These are phyloP conservation scores for Eupelmus urozonus DNA, from an alignment of 2,888 invertebrate species.

Conservation along the genomic window DNA sequence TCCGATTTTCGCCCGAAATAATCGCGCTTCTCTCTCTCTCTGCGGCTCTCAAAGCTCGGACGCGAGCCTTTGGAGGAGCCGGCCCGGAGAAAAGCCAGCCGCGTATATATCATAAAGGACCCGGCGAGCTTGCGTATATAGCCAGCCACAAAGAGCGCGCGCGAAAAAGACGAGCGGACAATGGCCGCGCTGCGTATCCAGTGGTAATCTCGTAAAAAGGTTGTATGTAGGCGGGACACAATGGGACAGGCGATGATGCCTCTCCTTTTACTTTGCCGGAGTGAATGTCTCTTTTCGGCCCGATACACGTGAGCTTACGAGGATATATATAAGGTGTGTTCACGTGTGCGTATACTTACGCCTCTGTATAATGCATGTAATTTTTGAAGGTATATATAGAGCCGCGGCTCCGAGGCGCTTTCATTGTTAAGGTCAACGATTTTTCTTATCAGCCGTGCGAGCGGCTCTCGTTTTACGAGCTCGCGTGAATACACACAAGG, in stretches of 20 bases:
- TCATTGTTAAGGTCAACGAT: conserved; percentile 44
- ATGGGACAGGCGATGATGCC: conserved; percentile 23
- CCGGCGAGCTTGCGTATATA: too few relatives aligned
- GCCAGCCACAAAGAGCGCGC: too few relatives aligned
- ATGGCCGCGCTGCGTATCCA: conserved; percentile 20
- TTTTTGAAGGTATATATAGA: neutral
- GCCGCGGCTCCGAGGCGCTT: neutral
- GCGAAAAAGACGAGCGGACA: too few relatives aligned
- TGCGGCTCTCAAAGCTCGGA: too few relatives aligned
- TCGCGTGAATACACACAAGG: too few relatives aligned
- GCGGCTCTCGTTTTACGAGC: too few relatives aligned
- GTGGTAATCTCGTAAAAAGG: conserved; percentile 39
- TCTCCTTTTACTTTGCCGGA: neutral
- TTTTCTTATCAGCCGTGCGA: conserved; percentile 34
- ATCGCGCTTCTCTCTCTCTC: too few relatives aligned
- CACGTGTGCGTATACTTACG: neutral
- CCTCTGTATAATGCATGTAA: neutral
- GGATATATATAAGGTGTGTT: neutral
- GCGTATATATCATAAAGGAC: too few relatives aligned
- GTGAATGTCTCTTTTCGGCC: neutral
- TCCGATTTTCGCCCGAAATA: too few relatives aligned
- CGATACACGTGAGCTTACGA: neutral
- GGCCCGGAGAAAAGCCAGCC: too few relatives aligned
- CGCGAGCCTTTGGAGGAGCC: too few relatives aligned
- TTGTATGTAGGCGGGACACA: neutral